Percentiles rank a stretch among this genome's conserved stretches.
Conservation (phyloP, 1,140 invertebrate genomes). For the Drosophila bifasciata region DNA sequence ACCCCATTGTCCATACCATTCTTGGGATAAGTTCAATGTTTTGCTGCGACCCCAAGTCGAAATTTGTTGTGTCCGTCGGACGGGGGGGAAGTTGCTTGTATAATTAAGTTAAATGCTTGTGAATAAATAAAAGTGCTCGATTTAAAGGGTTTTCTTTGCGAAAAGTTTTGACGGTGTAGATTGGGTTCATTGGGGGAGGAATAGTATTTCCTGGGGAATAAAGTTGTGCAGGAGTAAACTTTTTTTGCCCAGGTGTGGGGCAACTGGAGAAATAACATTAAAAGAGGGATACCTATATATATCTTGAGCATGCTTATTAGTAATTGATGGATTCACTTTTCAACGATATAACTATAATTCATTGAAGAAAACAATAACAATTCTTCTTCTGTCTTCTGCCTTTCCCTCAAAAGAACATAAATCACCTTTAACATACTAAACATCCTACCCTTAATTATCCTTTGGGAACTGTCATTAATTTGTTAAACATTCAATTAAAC, state of each 20-base stretch:
- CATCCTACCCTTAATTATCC: neutral
- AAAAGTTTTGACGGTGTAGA: conserved; percentile 24
- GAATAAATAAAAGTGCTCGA: conserved; percentile 46
- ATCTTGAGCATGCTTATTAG: no score
- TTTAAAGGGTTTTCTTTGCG: conserved; percentile 37
- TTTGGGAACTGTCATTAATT: conserved; percentile 27
- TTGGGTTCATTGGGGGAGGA: conserved; percentile 7
- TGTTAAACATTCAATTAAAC: conserved; percentile 46
- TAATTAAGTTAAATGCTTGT: conserved; percentile 52
- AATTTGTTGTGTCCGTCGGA: conserved; percentile 44
- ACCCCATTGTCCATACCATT: no score
- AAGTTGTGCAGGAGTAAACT: neutral
- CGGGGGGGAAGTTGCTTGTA: conserved; percentile 31
- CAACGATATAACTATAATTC: no score
- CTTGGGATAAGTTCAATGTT: neutral
- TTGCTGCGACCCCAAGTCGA: conserved; percentile 2
- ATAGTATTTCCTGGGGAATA: neutral
- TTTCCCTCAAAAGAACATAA: no score
- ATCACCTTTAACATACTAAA: neutral
- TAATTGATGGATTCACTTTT: no score
- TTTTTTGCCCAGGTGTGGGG: neutral
- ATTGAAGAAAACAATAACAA: no score
- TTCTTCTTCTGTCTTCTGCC: no score
- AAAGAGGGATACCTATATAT: no score
- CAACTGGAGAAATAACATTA: no score